A percentile compares a stretch with the other conserved stretches of the same genome.
Evolutionary conservation across 2,888 invertebrate genomes (phyloP).

Genomic region (Agrotis exclamationis): DNA sequence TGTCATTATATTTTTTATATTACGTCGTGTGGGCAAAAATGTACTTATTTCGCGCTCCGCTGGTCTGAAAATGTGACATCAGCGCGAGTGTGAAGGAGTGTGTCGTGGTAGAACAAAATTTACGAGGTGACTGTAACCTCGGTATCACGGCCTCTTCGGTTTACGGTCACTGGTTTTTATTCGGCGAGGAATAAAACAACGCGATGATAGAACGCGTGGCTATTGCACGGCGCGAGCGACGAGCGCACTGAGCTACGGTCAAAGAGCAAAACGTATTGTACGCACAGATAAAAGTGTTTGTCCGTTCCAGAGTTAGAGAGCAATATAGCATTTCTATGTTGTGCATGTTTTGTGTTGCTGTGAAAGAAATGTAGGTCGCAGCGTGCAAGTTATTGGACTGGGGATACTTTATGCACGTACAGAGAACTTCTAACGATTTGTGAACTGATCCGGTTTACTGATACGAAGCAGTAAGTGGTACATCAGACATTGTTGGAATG

Average conservation of each 20-base stretch:
- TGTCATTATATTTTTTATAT: slow-evolving; percentile 89
- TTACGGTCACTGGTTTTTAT: slow-evolving; percentile 86
- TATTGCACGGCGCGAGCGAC: slow-evolving; percentile 31
- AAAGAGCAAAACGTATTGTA: slow-evolving; percentile 54
- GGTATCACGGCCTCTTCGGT: slow-evolving; percentile 85
- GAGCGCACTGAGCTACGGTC: slow-evolving; percentile 32
- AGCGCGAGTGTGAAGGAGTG: slow-evolving; percentile 85
- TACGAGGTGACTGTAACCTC: slow-evolving; percentile 82
- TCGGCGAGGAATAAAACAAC: slow-evolving; percentile 76
- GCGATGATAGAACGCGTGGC: slow-evolving; percentile 52
- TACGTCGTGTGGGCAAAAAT: slow-evolving; percentile 88
- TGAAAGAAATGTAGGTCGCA: slow-evolving; percentile 57
- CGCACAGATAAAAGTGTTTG: slow-evolving; percentile 53
- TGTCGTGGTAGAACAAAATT: slow-evolving; percentile 74
- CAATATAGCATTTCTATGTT: slow-evolving; percentile 47
- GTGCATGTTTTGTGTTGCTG: slow-evolving; percentile 45
- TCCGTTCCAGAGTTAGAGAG: slow-evolving; percentile 39
- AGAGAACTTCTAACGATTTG: slow-evolving; percentile 32
- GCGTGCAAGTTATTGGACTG: slow-evolving; percentile 45
- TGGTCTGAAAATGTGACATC: slow-evolving; percentile 91
- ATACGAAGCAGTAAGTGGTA: slow-evolving; percentile 17
- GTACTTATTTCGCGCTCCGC: slow-evolving; percentile 91
- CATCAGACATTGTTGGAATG: slow-evolving; percentile 26
- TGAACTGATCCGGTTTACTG: slow-evolving; percentile 23
- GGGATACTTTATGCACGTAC: slow-evolving; percentile 29